phyloP scores from a whole-genome alignment of 2,113 vertebrate genomes.

The Oryzias celebensis region DNA sequence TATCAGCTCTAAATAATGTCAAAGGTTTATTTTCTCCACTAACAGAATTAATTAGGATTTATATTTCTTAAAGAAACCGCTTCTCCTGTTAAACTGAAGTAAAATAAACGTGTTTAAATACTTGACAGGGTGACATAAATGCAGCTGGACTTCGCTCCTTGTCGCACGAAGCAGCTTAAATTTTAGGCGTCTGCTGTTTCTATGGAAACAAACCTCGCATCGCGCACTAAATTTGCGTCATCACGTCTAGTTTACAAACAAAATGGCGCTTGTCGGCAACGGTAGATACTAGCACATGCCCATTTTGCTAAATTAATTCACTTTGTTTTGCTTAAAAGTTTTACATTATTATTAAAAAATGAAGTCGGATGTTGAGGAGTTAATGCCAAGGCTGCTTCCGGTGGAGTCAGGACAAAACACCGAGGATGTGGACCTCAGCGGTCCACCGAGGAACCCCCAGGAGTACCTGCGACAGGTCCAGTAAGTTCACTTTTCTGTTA shows the following conservation, averaged over 20 bases:
- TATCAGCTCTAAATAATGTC: neutral
- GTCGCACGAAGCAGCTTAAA: neutral
- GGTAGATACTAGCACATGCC: neutral
- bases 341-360: conserved; percentile 13
- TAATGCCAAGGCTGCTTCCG: conserved; percentile 91
- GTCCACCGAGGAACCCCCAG: conserved; percentile 88
- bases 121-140: neutral
- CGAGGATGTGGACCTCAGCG: conserved; percentile 77
- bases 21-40: conserved; percentile 15
- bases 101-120: no score
- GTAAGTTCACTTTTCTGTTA: conserved; percentile 74
- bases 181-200: neutral
- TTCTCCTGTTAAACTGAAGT: no score
- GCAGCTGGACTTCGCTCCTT: conserved; percentile 14
- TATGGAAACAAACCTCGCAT: conserved; percentile 26
- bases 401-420: conserved; percentile 75
- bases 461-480: conserved; percentile 93
- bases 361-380: conserved; percentile 84
- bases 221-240: conserved; percentile 56
- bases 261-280: conserved; percentile 32
- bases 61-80: no score
- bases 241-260: conserved; percentile 9
- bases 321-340: accelerated
- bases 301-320: no score
- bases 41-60: neutral